A percentile compares a stretch with the other conserved stretches of the same genome.
Evolutionary conservation across 2,113 vertebrate genomes (phyloP).

Genomic region (Mus pahari): DNA sequence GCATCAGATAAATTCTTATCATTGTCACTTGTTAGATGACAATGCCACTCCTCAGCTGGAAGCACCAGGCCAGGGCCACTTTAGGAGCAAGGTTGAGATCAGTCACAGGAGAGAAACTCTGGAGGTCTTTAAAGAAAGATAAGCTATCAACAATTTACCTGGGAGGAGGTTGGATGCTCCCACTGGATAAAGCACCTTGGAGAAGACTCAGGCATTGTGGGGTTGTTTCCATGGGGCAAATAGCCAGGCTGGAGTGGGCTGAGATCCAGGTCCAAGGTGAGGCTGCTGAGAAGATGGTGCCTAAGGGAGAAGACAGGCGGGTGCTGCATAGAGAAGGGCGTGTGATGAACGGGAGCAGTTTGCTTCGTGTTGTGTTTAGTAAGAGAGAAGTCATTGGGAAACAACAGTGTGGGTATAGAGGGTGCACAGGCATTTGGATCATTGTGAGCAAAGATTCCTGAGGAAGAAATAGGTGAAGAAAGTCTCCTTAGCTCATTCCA

Average conservation of each 20-base stretch:
- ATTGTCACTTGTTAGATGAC: neutral
- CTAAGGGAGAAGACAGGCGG: neutral
- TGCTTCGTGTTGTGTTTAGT: neutral
- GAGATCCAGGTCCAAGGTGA: neutral
- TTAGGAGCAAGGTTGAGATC: neutral
- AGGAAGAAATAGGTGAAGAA: neutral
- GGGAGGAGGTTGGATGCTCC: neutral
- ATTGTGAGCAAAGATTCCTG: neutral
- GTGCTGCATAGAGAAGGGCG: neutral
- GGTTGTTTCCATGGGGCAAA: neutral
- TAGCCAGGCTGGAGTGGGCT: neutral
- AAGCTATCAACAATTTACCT: neutral
- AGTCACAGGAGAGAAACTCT: neutral
- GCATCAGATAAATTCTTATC: neutral
- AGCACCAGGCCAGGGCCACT: neutral
- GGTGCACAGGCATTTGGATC: neutral
- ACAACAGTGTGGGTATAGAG: neutral
- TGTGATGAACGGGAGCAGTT: fast-evolving
- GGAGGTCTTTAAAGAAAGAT: neutral
- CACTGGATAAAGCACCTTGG: neutral
- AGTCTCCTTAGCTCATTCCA: neutral
- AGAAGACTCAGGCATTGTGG: neutral
- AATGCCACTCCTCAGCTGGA: neutral
- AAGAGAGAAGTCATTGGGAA: neutral
- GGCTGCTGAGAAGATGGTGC: neutral